phyloP scores from a whole-genome alignment of 2,113 vertebrate genomes.

The Rhabdornis inornatus region DNA sequence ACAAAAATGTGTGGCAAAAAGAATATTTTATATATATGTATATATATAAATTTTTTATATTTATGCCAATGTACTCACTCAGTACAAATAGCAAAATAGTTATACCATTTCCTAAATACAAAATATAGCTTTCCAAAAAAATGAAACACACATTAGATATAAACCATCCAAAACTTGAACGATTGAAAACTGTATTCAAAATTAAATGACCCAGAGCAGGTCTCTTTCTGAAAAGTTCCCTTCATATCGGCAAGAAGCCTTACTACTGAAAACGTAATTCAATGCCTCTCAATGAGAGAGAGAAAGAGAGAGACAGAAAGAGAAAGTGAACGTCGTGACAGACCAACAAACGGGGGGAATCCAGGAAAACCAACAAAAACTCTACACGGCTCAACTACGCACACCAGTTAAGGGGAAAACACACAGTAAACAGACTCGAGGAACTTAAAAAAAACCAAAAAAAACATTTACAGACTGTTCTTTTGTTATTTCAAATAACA shows the following conservation, averaged over 20 bases:
- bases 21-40: slow-evolving; percentile 83
- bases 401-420: slow-evolving; percentile 26
- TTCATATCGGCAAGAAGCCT: slow-evolving; percentile 85
- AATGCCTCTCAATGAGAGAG: slow-evolving; percentile 79
- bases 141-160: slow-evolving; percentile 87
- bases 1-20: slow-evolving; percentile 85
- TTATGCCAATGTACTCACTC: slow-evolving; percentile 85
- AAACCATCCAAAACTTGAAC: slow-evolving; percentile 86
- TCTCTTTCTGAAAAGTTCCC: slow-evolving; percentile 84
- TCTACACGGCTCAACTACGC: slow-evolving; percentile 61
- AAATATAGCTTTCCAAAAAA: slow-evolving; percentile 88
- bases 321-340: slow-evolving; percentile 36
- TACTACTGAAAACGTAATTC: slow-evolving; percentile 84
- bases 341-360: slow-evolving; percentile 45
- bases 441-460: neutral
- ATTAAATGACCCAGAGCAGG: slow-evolving; percentile 81
- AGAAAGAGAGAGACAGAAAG: slow-evolving; percentile 59
- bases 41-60: slow-evolving; percentile 82
- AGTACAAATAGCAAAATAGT: slow-evolving; percentile 86
- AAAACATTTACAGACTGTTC: slow-evolving; percentile 57
- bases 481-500: slow-evolving; percentile 61
- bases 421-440: slow-evolving; percentile 43
- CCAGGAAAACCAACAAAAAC: slow-evolving; percentile 57
- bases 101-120: slow-evolving; percentile 86
- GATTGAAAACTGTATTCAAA: slow-evolving; percentile 85